Conservation (phyloP, 2,113 vertebrate species). For the Seriola quinqueradiata region DNA sequence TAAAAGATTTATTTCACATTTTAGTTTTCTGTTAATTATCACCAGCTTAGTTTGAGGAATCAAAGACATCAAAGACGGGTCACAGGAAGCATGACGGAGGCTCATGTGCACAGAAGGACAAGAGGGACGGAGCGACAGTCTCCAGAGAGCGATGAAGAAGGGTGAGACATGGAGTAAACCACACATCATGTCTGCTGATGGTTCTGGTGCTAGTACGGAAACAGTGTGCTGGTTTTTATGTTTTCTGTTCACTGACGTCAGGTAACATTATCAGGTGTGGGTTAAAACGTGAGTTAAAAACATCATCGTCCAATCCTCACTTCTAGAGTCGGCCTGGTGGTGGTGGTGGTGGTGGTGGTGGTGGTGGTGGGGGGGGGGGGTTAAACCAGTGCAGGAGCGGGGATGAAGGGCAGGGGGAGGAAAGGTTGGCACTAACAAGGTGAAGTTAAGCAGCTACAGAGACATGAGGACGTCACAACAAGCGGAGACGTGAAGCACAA, state of each 20-base stretch:
- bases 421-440: neutral
- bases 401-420: no score
- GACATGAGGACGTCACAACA: neutral
- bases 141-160: neutral
- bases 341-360: no score
- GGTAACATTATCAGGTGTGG: slow-evolving; percentile 3
- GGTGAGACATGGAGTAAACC: neutral
- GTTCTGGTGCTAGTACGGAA: neutral
- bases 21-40: slow-evolving; percentile 54
- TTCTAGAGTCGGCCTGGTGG: neutral
- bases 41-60: slow-evolving; percentile 66
- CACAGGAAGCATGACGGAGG: slow-evolving; percentile 40
- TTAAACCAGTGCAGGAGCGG: neutral
- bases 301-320: neutral
- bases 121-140: neutral
- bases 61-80: slow-evolving; percentile 55
- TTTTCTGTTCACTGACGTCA: slow-evolving; percentile 19
- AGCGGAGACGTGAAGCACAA: slow-evolving; percentile 24
- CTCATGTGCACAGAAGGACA: slow-evolving; percentile 36
- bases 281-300: neutral
- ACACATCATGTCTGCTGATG: neutral
- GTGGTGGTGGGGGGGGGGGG: neutral
- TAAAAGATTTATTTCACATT: slow-evolving; percentile 78
- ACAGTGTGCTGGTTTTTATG: slow-evolving; percentile 14
- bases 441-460: neutral